Conservation (phyloP, 2,888 invertebrate genomes). For the Parnassius apollo region DNA sequence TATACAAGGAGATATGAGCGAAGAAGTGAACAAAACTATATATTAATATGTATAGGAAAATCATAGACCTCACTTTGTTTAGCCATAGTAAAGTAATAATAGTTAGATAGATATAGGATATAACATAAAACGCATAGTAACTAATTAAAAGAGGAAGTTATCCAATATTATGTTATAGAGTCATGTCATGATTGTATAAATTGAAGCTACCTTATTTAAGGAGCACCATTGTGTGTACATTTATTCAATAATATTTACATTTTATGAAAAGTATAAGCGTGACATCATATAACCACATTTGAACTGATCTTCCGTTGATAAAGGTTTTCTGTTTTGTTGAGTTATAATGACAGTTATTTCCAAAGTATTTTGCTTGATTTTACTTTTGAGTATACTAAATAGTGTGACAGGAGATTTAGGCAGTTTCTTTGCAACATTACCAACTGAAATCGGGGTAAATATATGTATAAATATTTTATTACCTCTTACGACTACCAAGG, state of each 20-base stretch:
- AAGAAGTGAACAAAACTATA: no score
- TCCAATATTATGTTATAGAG: no score
- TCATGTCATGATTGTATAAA: constrained; percentile 1
- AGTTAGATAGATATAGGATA: no score
- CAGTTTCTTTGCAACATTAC: constrained; percentile 9
- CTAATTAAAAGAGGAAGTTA: no score
- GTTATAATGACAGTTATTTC: constrained; percentile 12
- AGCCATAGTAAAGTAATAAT: no score
- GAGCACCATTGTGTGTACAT: constrained; percentile 7
- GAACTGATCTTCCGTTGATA: not conserved
- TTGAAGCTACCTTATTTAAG: not conserved
- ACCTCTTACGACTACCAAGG: no score
- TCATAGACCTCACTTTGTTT: no score
- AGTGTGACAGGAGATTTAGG: constrained; percentile 4
- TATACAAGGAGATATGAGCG: no score
- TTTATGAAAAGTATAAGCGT: not conserved
- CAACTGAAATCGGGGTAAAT: constrained; percentile 15
- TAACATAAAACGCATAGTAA: no score
- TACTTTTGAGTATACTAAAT: not conserved
- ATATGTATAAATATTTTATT: not conserved
- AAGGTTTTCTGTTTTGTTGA: constrained; percentile 1
- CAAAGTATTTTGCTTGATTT: constrained; percentile 2
- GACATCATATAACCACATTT: constrained; percentile 6
- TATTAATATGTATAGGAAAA: no score
- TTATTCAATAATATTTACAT: constrained; percentile 20